These are phyloP conservation scores for Euura lappo DNA, from an alignment of 1,140 invertebrate genomes.

Conservation along the genomic window DNA sequence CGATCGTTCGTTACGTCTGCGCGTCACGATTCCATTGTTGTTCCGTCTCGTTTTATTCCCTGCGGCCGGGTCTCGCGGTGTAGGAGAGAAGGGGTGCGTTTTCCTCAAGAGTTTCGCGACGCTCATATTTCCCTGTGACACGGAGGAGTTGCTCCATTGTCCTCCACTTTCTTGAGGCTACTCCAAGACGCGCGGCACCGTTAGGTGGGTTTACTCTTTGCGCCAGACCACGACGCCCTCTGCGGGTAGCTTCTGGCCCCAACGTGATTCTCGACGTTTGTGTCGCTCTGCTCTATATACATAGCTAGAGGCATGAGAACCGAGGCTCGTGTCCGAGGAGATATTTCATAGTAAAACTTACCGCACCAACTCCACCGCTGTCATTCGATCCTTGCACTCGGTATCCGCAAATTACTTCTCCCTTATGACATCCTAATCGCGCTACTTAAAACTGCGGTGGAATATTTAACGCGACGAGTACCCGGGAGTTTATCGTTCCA, in stretches of 20 bases:
- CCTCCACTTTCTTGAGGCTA: slow-evolving; percentile 54
- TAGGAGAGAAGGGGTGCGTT: slow-evolving; percentile 11
- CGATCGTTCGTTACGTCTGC: not conserved
- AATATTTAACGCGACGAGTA: not conserved
- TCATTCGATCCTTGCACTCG: slow-evolving; percentile 57
- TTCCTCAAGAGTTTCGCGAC: slow-evolving; percentile 38
- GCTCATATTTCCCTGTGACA: slow-evolving; percentile 59
- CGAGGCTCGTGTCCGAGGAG: too few species aligned
- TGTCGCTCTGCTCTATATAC: too few species aligned
- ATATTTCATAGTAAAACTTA: too few species aligned
- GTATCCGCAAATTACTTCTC: slow-evolving; percentile 54
- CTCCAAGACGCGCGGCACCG: slow-evolving; percentile 41
- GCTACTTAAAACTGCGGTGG: not conserved
- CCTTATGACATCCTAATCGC: slow-evolving; percentile 51
- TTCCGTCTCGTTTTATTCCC: not conserved
- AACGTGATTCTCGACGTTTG: too few species aligned
- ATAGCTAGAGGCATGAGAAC: too few species aligned
- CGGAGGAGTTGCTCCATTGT: slow-evolving; percentile 59
- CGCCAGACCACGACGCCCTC: not conserved
- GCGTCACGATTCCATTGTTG: not conserved
- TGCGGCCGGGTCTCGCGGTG: not conserved
- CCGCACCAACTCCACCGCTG: slow-evolving; percentile 48
- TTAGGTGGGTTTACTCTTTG: not conserved
- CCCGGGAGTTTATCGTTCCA: not conserved
- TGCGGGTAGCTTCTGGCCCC: not conserved